Evolutionary conservation across 2,113 vertebrate genomes (phyloP), one percentile per base, ranked within the genome.

Genomic region (Crotalus helleri): DNA sequence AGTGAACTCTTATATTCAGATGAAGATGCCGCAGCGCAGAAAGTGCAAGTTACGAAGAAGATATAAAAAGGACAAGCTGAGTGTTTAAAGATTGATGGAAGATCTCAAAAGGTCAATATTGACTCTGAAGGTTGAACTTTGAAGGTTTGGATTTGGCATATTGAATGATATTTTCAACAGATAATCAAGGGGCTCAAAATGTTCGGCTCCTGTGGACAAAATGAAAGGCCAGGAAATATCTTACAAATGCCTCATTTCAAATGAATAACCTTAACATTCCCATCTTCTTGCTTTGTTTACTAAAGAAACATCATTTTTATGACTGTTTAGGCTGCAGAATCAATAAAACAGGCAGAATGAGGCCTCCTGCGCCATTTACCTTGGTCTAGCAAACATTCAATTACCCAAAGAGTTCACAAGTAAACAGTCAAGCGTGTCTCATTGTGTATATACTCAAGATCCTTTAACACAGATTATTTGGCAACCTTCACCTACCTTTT

Each of bases 221-320:
- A 59, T 44, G n/a, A 59, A 57, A 91, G 24, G 39, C 24, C 81
- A 86, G 39, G 24, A 24, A 15, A 21, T 87, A 88, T 93, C 88
- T 92, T 94, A 93, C 94, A 93, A 95, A 91, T 92, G 89, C 96
- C 91, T 92, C 92, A 81, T 69, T 93, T 95, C 89, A 94, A 95
- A 95, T 94, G 93, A 10, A 91, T 92, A 91, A 92, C 92, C 93
- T 61, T 88, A 69, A 94, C 94, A 74, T 26, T 39, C 85, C 92
- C 93, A 1, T 55, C 90, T 15, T 97, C 46, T 96, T 95, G 89
- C 95, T 94, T 96, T 95, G 93, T 96, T 95, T 95, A 53, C 93
- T 94, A 91, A 95, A 95, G 96, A 96, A 94, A 26, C 54, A 91
- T 44, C 13, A 87, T 93, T 95, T 96, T 94, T 90, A 93, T 69